Evolutionary conservation across 2,888 invertebrate genomes (phyloP).

Genomic region (Drosophila birchii): DNA sequence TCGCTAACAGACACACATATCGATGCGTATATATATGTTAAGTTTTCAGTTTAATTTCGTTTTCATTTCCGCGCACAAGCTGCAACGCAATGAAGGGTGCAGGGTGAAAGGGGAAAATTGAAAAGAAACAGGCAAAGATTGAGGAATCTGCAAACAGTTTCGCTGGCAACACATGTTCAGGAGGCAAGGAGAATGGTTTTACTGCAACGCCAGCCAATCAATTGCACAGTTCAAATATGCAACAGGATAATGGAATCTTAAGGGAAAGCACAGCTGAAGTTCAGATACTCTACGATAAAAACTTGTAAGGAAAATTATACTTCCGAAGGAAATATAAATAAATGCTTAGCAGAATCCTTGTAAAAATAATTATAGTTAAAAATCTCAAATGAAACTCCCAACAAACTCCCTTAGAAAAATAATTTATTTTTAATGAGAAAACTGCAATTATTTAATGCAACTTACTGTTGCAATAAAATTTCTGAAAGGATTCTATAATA

Average conservation of each 20-base stretch:
- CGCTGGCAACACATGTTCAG: conserved; percentile 46
- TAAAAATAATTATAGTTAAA: neutral
- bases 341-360: too few relatives aligned
- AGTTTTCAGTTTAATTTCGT: conserved; percentile 74
- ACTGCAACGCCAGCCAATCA: conserved; percentile 62
- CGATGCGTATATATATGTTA: conserved; percentile 26
- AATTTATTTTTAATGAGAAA: neutral
- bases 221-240: conserved; percentile 58
- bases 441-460: neutral
- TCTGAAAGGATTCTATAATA: too few relatives aligned
- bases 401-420: neutral
- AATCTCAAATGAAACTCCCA: neutral
- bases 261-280: neutral
- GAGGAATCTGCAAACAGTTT: conserved; percentile 42
- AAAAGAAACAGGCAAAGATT: conserved; percentile 16
- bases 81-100: neutral
- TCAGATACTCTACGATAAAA: neutral
- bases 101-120: neutral
- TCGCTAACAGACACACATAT: conserved; percentile 19
- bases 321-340: too few relatives aligned
- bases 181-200: conserved; percentile 4
- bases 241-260: conserved; percentile 32
- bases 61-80: conserved; percentile 70
- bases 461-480: neutral
- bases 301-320: neutral